These are phyloP conservation scores for Drosophila borealis DNA, from an alignment of 2,888 invertebrate genomes.

Conservation along the genomic window DNA sequence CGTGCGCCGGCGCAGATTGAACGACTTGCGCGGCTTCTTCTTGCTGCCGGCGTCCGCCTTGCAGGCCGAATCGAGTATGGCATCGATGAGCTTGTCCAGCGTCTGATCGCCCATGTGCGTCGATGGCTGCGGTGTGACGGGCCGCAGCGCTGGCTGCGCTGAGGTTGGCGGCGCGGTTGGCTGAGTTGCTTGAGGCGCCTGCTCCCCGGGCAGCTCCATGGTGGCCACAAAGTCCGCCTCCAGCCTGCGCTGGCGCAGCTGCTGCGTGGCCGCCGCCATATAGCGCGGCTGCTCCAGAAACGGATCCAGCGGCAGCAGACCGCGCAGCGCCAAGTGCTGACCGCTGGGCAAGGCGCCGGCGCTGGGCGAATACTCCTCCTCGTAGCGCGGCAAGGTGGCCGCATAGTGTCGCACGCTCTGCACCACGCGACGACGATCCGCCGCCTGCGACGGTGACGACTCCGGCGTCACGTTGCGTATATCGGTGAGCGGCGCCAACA, in stretches of 20 bases:
- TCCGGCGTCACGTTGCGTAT: conserved; percentile 79
- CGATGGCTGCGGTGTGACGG: conserved; percentile 71
- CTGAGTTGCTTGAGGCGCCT: conserved; percentile 10
- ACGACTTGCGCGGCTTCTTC: conserved; percentile 77
- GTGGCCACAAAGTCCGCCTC: conserved; percentile 76
- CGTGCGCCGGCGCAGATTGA: conserved; percentile 81
- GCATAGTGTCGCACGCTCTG: conserved; percentile 75
- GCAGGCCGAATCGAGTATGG: conserved; percentile 84
- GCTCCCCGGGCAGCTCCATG: conserved; percentile 39
- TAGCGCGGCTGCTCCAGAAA: conserved; percentile 83
- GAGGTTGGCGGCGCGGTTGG: background rate
- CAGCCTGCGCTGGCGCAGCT: conserved; percentile 73
- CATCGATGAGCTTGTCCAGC: conserved; percentile 84
- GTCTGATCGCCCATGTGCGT: conserved; percentile 83
- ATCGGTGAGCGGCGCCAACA: conserved; percentile 78
- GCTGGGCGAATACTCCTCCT: conserved; percentile 84
- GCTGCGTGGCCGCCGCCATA: conserved; percentile 55
- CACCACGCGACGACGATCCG: conserved; percentile 25
- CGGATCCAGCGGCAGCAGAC: conserved; percentile 80
- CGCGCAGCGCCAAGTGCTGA: conserved; percentile 82
- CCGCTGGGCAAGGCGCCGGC: conserved; percentile 65
- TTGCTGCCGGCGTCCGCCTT: conserved; percentile 77
- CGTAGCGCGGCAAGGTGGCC: conserved; percentile 83
- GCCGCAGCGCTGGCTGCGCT: conserved; percentile 36
- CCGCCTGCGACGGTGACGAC: conserved; percentile 30